Percentiles rank a stretch among this genome's conserved stretches.
Evolutionary conservation across 2,888 invertebrate genomes (phyloP).

Genomic region (Craniophora ligustri): DNA sequence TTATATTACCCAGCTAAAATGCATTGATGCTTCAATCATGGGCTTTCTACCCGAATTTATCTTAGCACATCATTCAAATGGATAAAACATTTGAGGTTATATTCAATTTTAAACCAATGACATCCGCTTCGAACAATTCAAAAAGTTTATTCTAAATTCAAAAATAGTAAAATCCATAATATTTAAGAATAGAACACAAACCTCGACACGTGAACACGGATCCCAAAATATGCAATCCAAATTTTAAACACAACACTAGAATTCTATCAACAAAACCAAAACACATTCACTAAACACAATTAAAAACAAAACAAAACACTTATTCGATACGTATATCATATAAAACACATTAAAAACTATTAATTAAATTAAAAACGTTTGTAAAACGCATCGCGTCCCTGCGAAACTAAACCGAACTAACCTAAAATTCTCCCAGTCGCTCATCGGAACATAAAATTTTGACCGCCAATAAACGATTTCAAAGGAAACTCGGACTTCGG

Average conservation of each 20-base stretch:
- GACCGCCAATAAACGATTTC: constrained; percentile 80
- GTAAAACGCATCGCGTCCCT: constrained; percentile 64
- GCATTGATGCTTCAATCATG: too few relatives aligned
- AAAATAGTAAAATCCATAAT: background rate
- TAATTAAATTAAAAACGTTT: constrained; percentile 50
- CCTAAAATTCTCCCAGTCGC: constrained; percentile 75
- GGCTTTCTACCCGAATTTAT: too few relatives aligned
- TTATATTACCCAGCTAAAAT: too few relatives aligned
- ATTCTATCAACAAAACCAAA: constrained; percentile 14
- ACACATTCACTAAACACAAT: constrained; percentile 26
- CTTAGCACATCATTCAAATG: too few relatives aligned
- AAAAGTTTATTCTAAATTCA: background rate
- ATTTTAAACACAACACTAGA: constrained; percentile 29
- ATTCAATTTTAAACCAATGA: too few relatives aligned
- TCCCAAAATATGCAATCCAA: constrained; percentile 51
- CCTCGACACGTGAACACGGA: constrained; percentile 37
- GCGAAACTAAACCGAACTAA: constrained; percentile 77
- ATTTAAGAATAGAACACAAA: constrained; percentile 31
- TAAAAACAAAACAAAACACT: constrained; percentile 48
- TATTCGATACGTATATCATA: constrained; percentile 31
- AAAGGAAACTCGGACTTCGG: constrained; percentile 71
- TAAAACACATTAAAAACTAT: constrained; percentile 34
- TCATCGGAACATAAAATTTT: constrained; percentile 77
- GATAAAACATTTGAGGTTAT: too few relatives aligned
- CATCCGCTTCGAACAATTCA: background rate